Base-by-base conservation (phyloP, 2,797 vertebrate species). In the Lutjanus campechanus region DNA sequence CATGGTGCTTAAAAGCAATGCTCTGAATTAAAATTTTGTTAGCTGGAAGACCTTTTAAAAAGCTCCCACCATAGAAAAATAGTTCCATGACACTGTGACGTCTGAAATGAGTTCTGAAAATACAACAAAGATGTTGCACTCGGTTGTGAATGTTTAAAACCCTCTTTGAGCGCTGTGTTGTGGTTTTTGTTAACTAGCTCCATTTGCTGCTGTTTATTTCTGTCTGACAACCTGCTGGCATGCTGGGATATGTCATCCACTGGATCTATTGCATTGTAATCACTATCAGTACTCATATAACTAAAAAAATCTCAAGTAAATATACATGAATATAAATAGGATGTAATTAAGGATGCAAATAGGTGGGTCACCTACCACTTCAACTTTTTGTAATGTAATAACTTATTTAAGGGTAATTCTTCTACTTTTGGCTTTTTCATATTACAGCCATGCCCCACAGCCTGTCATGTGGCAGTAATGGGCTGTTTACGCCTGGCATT, bases 161-260 rank as follows among this genome's bases (percentile, higher is more conserved):
- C 8, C 25, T 5, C n/a, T 63, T 22, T 36, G 11, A 60, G 22
- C 11, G 25, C 79, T 83, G 25, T 77, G 73, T 83, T 77, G 74
- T 81, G 74, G 62, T 69, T 76, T 82, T 55, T 41, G 44, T 70
- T 41, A 66, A 76, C 22, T 50, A 29, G 55, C 69, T 84, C 65
- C 69, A 63, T 79, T 73, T 66, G 46, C 7, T 69, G 63, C 60
- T 53, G 11, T 59, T 79, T 77, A 43, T 69, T 73, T 75, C 40
- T 59, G 36, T 47, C 55, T 46, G 53, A 44, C 69, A 69, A 75
- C 54, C 36, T 61, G 53, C 49, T 60, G 19, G 20, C 20, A 13
- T 43, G 19, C 49, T 16, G 16, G 22, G 17, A 61, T 19, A 17
- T 16, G 67, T 69, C 62, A 69, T 44, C 56, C 47, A 53, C 50